Evolutionary conservation across 1,140 invertebrate species (phyloP).

Genomic region (Micrasema minimum): DNA sequence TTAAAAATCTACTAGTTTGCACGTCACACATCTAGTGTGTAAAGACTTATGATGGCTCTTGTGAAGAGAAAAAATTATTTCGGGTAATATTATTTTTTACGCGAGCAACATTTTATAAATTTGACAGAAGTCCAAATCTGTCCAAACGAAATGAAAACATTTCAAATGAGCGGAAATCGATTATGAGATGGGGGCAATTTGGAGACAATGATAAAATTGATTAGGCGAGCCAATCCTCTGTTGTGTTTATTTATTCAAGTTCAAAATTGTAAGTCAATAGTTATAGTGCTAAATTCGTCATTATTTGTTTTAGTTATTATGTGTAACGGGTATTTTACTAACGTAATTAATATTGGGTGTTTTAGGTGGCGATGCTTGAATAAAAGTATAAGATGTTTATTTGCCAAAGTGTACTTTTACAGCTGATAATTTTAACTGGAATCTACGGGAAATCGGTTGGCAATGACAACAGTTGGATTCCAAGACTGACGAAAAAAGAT

Average conservation of each 20-base stretch:
- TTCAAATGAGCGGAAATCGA: slow-evolving; percentile 34
- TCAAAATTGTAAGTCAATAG: too few relatives aligned
- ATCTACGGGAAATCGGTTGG: slow-evolving; percentile 11
- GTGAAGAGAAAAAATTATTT: neutral
- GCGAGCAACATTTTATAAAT: slow-evolving; percentile 13
- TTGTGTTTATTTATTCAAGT: too few relatives aligned
- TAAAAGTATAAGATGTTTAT: slow-evolving; percentile 23
- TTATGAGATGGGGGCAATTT: too few relatives aligned
- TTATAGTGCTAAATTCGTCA: too few relatives aligned
- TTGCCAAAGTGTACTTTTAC: slow-evolving; percentile 24
- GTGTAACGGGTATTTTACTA: too few relatives aligned
- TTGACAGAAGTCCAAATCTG: too few relatives aligned
- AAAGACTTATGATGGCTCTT: too few relatives aligned
- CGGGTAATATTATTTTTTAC: slow-evolving; percentile 8
- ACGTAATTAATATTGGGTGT: too few relatives aligned
- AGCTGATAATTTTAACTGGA: slow-evolving; percentile 13
- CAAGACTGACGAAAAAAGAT: slow-evolving; percentile 44
- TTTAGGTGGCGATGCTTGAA: slow-evolving; percentile 27
- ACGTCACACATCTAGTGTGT: too few relatives aligned
- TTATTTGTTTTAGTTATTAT: too few relatives aligned
- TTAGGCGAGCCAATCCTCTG: slow-evolving; percentile 16
- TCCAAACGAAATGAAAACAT: slow-evolving; percentile 31
- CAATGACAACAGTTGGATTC: slow-evolving; percentile 48
- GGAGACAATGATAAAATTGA: slow-evolving; percentile 20
- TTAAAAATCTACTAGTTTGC: too few relatives aligned